phyloP scores from a whole-genome alignment of 2,797 vertebrate species.

The Cossypha caffra region DNA sequence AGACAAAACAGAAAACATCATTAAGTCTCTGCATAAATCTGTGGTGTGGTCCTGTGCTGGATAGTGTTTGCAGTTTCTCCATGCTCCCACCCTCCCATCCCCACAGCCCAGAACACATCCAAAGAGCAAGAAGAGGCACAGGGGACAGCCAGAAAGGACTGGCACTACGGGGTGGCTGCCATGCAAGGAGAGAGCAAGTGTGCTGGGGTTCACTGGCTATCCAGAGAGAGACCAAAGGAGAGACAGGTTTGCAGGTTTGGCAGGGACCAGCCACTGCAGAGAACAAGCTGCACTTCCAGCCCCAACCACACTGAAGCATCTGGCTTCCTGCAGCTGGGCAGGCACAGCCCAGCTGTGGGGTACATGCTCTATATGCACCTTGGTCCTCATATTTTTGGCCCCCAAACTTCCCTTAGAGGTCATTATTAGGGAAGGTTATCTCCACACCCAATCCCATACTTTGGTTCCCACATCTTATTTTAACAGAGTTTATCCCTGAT shows the following conservation, averaged over 20 bases:
- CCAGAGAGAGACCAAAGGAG: not conserved
- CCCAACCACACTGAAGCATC: not conserved
- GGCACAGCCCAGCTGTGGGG: not conserved
- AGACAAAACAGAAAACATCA: not conserved
- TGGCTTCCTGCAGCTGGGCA: not conserved
- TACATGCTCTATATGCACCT: fast-evolving
- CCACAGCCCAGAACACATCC: not conserved
- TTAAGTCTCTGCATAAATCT: not conserved
- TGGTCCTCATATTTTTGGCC: not conserved
- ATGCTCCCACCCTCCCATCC: not conserved
- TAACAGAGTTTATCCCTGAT: not conserved
- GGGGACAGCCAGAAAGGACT: not conserved
- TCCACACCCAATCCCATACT: not conserved
- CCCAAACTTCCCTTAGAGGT: not conserved
- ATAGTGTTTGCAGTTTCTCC: not conserved
- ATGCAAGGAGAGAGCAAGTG: not conserved
- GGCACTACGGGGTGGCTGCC: not conserved
- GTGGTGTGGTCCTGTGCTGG: not conserved
- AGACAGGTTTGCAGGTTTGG: not conserved
- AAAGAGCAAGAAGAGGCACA: not conserved
- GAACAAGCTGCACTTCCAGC: not conserved
- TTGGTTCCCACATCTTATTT: not conserved
- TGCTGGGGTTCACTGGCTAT: not conserved
- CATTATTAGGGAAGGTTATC: not conserved
- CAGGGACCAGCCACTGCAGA: fast-evolving